phyloP scores from a whole-genome alignment of 2,797 vertebrate species.

The Simalia tracyae region DNA sequence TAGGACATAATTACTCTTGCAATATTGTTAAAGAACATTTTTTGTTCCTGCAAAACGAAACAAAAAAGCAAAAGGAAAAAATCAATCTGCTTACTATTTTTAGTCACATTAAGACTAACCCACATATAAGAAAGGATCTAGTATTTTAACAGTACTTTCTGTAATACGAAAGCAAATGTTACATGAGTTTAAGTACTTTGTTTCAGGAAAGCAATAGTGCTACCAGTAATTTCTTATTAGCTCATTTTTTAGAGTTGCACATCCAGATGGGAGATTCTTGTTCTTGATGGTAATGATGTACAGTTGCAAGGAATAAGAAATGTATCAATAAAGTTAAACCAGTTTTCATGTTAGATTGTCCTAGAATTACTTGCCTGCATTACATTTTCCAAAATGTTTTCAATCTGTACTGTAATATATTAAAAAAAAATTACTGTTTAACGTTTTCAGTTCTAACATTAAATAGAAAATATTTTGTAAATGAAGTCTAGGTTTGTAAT shows the following conservation, averaged over 20 bases:
- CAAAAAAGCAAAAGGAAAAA: rapidly evolving
- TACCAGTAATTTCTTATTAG: background rate
- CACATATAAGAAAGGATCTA: background rate
- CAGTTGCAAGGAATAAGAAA: background rate
- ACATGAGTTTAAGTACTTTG: background rate
- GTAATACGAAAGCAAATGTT: slow-evolving; percentile 4
- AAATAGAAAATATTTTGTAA: slow-evolving; percentile 19
- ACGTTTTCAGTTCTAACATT: background rate
- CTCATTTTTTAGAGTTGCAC: background rate
- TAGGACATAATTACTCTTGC: slow-evolving; percentile 52
- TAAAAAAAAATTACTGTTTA: background rate
- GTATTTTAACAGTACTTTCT: background rate
- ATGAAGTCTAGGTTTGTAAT: background rate
- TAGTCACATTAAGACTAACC: background rate
- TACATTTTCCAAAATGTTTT: slow-evolving; percentile 6
- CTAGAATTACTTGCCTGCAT: background rate
- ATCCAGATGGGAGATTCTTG: background rate
- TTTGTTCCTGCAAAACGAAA: slow-evolving; percentile 67
- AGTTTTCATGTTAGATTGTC: background rate
- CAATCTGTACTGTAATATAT: background rate
- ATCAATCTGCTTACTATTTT: background rate
- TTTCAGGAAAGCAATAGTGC: background rate
- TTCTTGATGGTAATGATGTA: background rate
- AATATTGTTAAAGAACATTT: slow-evolving; percentile 73
- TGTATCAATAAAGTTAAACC: background rate